phyloP scores from a whole-genome alignment of 2,888 invertebrate genomes.

The Drosophila infuscata region DNA sequence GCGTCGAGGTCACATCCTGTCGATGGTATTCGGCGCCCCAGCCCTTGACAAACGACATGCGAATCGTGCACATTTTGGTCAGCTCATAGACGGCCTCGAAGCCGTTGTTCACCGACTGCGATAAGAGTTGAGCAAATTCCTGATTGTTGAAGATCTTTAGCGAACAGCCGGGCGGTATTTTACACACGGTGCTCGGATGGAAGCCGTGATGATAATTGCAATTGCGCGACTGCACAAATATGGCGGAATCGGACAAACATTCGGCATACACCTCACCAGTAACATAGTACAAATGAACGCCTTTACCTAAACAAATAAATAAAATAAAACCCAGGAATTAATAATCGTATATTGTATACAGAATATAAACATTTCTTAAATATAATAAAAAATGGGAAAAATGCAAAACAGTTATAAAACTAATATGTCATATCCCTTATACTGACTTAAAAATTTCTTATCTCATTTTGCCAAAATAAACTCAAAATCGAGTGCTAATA shows the following conservation, averaged over 20 bases:
- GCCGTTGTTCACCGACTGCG: slow-evolving; percentile 98
- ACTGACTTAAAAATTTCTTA: neutral
- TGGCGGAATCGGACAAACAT: slow-evolving; percentile 98
- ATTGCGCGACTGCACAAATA: slow-evolving; percentile 99
- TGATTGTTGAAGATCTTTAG: slow-evolving; percentile 99
- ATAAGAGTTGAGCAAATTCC: slow-evolving; percentile 97
- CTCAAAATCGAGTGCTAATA: neutral
- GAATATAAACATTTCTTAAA: neutral
- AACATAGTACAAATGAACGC: slow-evolving; percentile 97
- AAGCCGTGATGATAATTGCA: slow-evolving; percentile 99
- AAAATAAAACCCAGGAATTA: neutral
- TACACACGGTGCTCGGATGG: slow-evolving; percentile 99
- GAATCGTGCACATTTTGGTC: slow-evolving; percentile 99
- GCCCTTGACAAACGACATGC: slow-evolving; percentile 99
- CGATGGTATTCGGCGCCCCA: slow-evolving; percentile 99
- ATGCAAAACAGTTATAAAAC: neutral
- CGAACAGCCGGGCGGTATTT: slow-evolving; percentile 98
- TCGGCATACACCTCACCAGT: slow-evolving; percentile 99
- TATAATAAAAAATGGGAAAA: neutral
- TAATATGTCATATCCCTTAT: neutral
- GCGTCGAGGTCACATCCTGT: slow-evolving; percentile 99
- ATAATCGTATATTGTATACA: neutral
- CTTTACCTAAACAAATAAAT: slow-evolving; percentile 84
- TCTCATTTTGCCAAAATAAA: neutral
- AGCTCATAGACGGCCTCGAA: slow-evolving; percentile 99